A percentile compares a stretch with the other conserved stretches of the same genome.
phyloP scores from a whole-genome alignment of 2,888 invertebrate species.

The Cordilura impudica region DNA sequence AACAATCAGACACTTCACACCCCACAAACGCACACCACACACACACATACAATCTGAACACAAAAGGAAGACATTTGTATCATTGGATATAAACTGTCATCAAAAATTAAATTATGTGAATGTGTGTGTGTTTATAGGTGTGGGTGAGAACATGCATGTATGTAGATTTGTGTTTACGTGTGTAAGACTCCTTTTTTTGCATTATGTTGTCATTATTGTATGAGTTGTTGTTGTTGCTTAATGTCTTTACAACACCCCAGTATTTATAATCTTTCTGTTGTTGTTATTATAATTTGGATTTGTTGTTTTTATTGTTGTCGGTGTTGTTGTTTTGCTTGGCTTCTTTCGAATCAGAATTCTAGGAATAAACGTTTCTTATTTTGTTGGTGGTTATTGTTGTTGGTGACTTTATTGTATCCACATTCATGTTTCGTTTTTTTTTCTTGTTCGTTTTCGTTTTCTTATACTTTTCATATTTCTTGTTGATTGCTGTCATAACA shows the following conservation, averaged over 20 bases:
- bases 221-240: constrained; percentile 15
- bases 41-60: too few relatives aligned
- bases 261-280: neutral
- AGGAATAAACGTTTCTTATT: constrained; percentile 22
- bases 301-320: neutral
- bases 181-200: constrained; percentile 7
- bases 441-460: neutral
- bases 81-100: constrained; percentile 51
- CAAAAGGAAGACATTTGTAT: constrained; percentile 16
- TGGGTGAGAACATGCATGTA: neutral
- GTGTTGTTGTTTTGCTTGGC: neutral
- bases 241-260: constrained; percentile 12
- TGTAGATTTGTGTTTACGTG: neutral
- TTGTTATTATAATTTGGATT: neutral
- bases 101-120: constrained; percentile 31
- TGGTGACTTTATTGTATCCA: constrained; percentile 38
- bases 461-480: constrained; percentile 44
- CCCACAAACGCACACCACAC: neutral
- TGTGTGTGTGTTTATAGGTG: neutral
- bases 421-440: neutral
- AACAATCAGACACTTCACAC: too few relatives aligned
- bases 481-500: constrained; percentile 63
- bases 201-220: constrained; percentile 43
- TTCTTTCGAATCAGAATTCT: constrained; percentile 21
- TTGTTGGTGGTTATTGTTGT: constrained; percentile 15